Percentiles rank a stretch among this genome's conserved stretches.
These are phyloP conservation scores for Anser brachyrhynchus DNA, from an alignment of 2,113 vertebrate genomes.

Conservation along the genomic window DNA sequence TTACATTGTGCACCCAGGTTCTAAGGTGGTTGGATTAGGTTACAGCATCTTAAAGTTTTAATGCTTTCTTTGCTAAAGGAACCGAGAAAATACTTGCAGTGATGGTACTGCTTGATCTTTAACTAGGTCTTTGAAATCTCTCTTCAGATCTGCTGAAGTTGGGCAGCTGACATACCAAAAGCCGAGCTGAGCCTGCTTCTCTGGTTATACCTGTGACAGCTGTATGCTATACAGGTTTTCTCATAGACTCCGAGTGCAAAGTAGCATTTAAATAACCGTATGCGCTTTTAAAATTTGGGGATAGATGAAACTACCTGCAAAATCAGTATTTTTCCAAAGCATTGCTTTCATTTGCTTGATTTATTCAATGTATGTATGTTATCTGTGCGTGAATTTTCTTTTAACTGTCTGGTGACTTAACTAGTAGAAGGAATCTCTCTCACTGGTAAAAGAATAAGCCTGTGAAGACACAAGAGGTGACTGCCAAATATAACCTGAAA, in stretches of 20 bases:
- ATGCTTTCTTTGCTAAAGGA: not conserved
- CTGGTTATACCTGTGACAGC: conserved; percentile 29
- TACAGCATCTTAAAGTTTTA: not conserved
- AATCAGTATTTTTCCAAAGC: not conserved
- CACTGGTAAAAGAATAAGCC: not conserved
- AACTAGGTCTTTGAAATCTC: not conserved
- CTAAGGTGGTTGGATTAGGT: not conserved
- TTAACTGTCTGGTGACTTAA: not conserved
- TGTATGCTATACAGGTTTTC: not conserved
- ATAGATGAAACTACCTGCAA: not conserved
- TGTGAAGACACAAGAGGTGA: not conserved
- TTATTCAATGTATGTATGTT: not conserved
- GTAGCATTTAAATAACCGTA: not conserved
- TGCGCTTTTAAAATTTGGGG: not conserved
- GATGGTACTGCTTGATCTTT: conserved; percentile 4
- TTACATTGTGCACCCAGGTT: not conserved
- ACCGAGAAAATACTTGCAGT: not conserved
- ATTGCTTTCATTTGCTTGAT: not conserved
- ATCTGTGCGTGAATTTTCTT: not conserved
- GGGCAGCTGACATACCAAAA: not conserved
- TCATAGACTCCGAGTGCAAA: not conserved
- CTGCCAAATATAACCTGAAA: not conserved
- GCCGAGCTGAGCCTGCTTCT: conserved; percentile 10
- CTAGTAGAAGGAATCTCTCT: not conserved
- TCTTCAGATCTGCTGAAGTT: not conserved